A percentile compares a stretch with the other conserved stretches of the same genome.
Evolutionary conservation across 2,113 vertebrate species (phyloP).

Genomic region (Chaenogobius annularis): DNA sequence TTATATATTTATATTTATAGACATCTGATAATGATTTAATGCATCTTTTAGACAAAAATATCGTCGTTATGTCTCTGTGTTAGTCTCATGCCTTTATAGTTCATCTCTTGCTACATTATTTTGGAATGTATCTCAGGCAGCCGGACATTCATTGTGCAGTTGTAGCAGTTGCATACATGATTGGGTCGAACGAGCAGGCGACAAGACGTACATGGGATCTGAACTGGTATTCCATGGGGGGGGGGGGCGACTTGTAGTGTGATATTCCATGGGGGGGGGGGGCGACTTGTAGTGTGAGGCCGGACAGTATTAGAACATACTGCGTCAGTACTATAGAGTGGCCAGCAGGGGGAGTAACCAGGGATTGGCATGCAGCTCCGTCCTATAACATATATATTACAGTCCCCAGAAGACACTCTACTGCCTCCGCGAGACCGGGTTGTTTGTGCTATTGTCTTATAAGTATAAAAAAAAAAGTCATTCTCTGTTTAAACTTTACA

Average conservation of each 20-base stretch:
- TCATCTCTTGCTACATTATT: slow-evolving; percentile 56
- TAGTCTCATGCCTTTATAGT: slow-evolving; percentile 46
- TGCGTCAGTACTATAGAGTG: slow-evolving; percentile 45
- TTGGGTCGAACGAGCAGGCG: slow-evolving; percentile 48
- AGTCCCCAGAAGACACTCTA: slow-evolving; percentile 43
- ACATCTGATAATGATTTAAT: background rate
- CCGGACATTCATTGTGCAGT: slow-evolving; percentile 73
- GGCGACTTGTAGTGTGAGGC: slow-evolving; percentile 19
- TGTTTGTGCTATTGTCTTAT: slow-evolving; percentile 41
- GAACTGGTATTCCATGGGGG: slow-evolving; percentile 15
- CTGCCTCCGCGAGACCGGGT: slow-evolving; percentile 26
- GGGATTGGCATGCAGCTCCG: slow-evolving; percentile 56
- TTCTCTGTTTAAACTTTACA: slow-evolving; percentile 26
- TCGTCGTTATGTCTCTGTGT: slow-evolving; percentile 1
- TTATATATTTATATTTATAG: slow-evolving; percentile 8
- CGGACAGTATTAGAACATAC: slow-evolving; percentile 71
- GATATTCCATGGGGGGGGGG: slow-evolving; percentile 12
- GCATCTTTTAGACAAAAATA: slow-evolving; percentile 9
- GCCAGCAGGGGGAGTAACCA: slow-evolving; percentile 55
- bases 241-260: slow-evolving; percentile 3
- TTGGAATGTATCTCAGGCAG: slow-evolving; percentile 62
- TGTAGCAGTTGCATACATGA: slow-evolving; percentile 63
- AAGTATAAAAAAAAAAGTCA: slow-evolving; percentile 48
- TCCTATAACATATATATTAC: slow-evolving; percentile 31
- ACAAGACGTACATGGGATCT: slow-evolving; percentile 47